Base-by-base conservation (phyloP, 2,888 invertebrate genomes). In the Chalcosyrphus nemorum region DNA sequence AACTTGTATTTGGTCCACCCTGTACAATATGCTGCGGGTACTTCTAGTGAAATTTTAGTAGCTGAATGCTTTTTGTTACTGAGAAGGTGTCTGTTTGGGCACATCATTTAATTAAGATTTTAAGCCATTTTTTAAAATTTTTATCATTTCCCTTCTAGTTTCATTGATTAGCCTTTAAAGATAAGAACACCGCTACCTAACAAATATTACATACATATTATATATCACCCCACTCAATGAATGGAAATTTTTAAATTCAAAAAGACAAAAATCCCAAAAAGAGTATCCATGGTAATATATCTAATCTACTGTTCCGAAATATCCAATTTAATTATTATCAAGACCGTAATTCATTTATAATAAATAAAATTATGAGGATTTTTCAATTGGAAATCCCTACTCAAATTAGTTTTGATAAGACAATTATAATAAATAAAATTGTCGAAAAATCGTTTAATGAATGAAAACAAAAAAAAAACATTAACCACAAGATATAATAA, bases 391-490 rank as follows among this genome's bases (percentile, higher is more conserved):
- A 32, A 63, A 63, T 32, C 19, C 21, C 63, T 27, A 29, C 52
- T 54, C 52, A 29, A 17, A 47, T 50, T 9, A 50, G 13, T 38
- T 52, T 29, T 6, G 71, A 61, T 71, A 71, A 61, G 27, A 71
- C 13, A 2, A 7, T 9, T 4, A 4, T 7, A 29, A 24, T n/a
- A 32, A 19, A 7, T 35, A 19, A 7, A 7, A 11, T 35, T 50
- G 21, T 35, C 15, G 9, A 9, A 11, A n/a, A 2, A 19, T 57
- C 50, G 27, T 35, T 17, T 17, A 45, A 47, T 74, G 74, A 75
- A 75, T 66, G 47, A 32, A 59, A 71, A 45, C 9, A 63, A 21
- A 50, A 71, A 63, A 24, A 38, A 52, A 66, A 13, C 27, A 61
- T 4, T n/a, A 17, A 35, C n/a, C 61, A n/a, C n/a, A n/a, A n/a